phyloP scores from a whole-genome alignment of 1,140 invertebrate genomes.

The Antheraea mylitta region DNA sequence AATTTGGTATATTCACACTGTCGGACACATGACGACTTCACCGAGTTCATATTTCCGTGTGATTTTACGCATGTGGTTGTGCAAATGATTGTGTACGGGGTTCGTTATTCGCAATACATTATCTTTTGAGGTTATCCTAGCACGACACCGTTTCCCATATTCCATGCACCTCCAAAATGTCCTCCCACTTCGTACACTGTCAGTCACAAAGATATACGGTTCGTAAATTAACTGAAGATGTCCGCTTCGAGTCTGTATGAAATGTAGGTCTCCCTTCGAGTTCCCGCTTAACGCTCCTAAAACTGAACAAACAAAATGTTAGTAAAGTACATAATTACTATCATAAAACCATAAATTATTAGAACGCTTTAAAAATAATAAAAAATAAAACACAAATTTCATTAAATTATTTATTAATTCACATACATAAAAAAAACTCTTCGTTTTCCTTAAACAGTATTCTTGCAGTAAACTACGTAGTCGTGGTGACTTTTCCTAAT shows the following conservation, averaged over 20 bases:
- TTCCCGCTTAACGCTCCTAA: conserved; percentile 49
- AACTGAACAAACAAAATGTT: conserved; percentile 41
- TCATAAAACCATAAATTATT: not conserved
- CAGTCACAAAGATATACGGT: conserved; percentile 71
- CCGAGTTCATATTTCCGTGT: conserved; percentile 63
- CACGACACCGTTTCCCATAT: conserved; percentile 65
- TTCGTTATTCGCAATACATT: conserved; percentile 66
- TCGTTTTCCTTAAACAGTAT: no score
- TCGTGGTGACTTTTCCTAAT: no score
- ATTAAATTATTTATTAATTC: not conserved
- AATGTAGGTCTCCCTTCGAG: conserved; percentile 64
- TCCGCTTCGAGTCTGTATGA: conserved; percentile 71
- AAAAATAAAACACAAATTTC: not conserved
- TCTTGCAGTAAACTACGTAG: no score
- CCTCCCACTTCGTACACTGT: conserved; percentile 68
- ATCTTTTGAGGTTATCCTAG: conserved; percentile 70
- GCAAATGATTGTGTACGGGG: conserved; percentile 61
- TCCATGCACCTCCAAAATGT: conserved; percentile 75
- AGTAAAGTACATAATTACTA: conserved; percentile 1
- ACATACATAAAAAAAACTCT: no score
- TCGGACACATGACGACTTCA: conserved; percentile 67
- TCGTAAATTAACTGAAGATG: conserved; percentile 70
- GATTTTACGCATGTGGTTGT: conserved; percentile 66
- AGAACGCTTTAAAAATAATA: not conserved
- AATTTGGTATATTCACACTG: conserved; percentile 33